Evolutionary conservation across 2,113 vertebrate genomes (phyloP).

Genomic region (Pelmatolapia mariae): DNA sequence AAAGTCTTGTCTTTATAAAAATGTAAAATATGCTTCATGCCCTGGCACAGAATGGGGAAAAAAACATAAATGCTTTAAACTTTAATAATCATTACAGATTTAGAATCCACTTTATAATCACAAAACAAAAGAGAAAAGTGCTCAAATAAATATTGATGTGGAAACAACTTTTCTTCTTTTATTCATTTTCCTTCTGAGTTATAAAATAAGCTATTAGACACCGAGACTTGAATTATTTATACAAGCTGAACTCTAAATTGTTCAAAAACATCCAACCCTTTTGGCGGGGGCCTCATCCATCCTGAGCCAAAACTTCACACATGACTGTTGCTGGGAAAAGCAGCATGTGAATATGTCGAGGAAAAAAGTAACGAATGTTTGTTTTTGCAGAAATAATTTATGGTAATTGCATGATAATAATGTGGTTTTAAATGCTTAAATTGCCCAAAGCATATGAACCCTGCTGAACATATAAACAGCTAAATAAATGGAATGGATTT

Average conservation of each 20-base stretch:
- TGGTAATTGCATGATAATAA: slow-evolving; percentile 7
- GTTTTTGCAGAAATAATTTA: slow-evolving; percentile 1
- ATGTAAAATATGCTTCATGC: background rate
- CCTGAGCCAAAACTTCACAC: slow-evolving; percentile 37
- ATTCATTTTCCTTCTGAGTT: slow-evolving; percentile 31
- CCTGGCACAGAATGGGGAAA: background rate
- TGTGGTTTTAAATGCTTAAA: slow-evolving; percentile 14
- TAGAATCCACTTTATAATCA: slow-evolving; percentile 16
- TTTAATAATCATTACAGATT: slow-evolving; percentile 13
- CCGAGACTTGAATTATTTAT: slow-evolving; percentile 42
- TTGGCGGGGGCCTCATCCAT: slow-evolving; percentile 29
- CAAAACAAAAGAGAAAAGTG: background rate
- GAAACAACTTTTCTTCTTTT: slow-evolving; percentile 30
- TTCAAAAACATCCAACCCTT: slow-evolving; percentile 41
- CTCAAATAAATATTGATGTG: slow-evolving; percentile 50
- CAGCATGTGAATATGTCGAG: background rate
- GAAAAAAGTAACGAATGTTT: slow-evolving; percentile 3
- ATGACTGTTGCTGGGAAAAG: background rate
- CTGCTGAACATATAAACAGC: background rate
- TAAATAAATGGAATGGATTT: background rate
- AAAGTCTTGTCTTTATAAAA: background rate
- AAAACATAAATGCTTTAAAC: background rate
- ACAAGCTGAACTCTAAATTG: slow-evolving; percentile 35
- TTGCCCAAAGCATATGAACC: background rate
- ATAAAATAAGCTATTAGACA: slow-evolving; percentile 40